Percentiles rank a stretch among this genome's conserved stretches.
These are phyloP conservation scores for Malurus cyaneus DNA, from an alignment of 2,113 vertebrate genomes.

Conservation along the genomic window DNA sequence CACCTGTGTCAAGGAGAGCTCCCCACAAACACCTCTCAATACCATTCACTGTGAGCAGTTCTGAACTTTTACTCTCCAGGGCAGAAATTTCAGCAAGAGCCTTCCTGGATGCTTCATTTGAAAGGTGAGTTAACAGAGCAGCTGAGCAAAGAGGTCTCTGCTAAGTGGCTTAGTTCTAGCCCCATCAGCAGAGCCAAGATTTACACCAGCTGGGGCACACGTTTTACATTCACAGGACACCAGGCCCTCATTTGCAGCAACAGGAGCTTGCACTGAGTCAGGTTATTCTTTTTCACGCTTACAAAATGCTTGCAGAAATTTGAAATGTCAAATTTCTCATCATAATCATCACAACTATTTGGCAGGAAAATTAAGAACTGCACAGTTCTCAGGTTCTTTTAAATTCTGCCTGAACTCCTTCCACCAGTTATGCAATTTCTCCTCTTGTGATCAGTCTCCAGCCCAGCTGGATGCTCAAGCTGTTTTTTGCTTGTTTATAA, in stretches of 20 bases:
- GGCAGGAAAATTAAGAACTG: neutral
- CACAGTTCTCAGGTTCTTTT: neutral
- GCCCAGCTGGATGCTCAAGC: neutral
- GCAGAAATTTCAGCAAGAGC: neutral
- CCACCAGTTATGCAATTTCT: neutral
- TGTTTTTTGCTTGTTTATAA: neutral
- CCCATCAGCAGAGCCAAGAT: neutral
- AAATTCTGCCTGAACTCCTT: neutral
- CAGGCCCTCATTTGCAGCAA: neutral
- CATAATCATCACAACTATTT: neutral
- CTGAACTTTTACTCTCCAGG: neutral
- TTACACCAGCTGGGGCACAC: neutral
- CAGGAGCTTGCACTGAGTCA: neutral
- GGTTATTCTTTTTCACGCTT: neutral
- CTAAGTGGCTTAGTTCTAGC: neutral
- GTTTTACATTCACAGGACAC: neutral
- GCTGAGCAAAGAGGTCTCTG: slow-evolving; percentile 9
- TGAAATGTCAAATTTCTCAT: neutral
- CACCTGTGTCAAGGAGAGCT: neutral
- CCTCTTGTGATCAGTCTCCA: neutral
- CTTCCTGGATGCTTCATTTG: neutral
- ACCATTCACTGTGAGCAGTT: neutral
- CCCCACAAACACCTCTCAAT: neutral
- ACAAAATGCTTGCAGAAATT: rapidly evolving
- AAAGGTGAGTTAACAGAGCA: neutral